Conservation (phyloP, 2,113 vertebrate genomes). For the Macrotis lagotis region DNA sequence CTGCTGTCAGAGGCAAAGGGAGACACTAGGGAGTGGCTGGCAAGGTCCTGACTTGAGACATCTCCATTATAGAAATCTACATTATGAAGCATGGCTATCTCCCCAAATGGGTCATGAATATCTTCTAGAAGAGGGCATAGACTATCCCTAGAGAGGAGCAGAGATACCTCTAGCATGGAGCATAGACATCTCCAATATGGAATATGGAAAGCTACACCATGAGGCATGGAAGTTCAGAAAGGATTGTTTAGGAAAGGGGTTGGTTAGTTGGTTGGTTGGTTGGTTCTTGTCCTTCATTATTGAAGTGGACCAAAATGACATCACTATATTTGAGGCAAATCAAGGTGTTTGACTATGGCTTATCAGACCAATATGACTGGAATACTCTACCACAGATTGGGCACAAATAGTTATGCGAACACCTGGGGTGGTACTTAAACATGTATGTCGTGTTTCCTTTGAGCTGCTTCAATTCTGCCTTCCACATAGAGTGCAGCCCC, state of each 20-base stretch:
- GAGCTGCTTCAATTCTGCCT: no score
- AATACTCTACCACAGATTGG: no score
- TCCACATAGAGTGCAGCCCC: no score
- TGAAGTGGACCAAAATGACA: no score
- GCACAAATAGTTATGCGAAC: no score
- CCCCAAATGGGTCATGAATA: not conserved
- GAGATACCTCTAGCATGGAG: not conserved
- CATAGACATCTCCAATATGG: not conserved
- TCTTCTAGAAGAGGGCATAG: not conserved
- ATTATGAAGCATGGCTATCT: not conserved
- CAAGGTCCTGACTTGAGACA: not conserved
- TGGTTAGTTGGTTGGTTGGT: no score
- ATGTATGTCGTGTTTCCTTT: no score
- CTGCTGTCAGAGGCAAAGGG: not conserved
- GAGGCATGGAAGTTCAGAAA: not conserved
- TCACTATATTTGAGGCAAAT: no score
- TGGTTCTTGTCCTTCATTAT: no score
- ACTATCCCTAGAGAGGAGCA: not conserved
- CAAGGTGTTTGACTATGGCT: no score
- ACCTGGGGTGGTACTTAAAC: no score
- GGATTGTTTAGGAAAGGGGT: not conserved
- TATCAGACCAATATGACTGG: no score
- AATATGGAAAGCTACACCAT: not conserved
- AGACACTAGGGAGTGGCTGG: not conserved
- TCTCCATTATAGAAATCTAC: not conserved